These are phyloP conservation scores for Meleagris gallopavo DNA, from an alignment of 2,113 vertebrate species.

Conservation along the genomic window DNA sequence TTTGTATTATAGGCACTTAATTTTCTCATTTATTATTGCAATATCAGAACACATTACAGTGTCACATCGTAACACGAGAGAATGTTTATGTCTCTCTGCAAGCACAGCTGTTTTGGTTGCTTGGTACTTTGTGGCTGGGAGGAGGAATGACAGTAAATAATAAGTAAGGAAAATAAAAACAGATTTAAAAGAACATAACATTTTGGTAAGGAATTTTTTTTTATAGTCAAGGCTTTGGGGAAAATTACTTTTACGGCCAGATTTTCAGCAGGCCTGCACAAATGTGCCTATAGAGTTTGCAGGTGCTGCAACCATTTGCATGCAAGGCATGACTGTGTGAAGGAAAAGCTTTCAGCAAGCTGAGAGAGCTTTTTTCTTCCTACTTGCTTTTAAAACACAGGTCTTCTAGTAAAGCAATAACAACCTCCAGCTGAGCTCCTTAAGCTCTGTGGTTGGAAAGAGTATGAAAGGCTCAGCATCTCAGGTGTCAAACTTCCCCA, in stretches of 20 bases:
- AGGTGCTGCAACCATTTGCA: conserved; percentile 28
- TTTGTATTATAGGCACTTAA: background rate
- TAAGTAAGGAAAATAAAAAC: conserved; percentile 48
- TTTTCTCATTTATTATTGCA: conserved; percentile 34
- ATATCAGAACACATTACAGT: background rate
- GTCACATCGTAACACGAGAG: background rate
- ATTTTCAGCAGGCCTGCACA: conserved; percentile 27
- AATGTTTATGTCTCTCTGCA: conserved; percentile 8
- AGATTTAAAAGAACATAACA: conserved; percentile 28
- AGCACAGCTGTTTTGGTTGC: background rate
- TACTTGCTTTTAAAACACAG: conserved; percentile 24
- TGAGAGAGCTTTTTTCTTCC: conserved; percentile 12
- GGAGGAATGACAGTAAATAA: conserved; percentile 18
- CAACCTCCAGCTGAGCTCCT: conserved; percentile 38
- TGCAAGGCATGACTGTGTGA: background rate
- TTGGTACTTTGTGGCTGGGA: background rate
- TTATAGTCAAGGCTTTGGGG: conserved; percentile 32
- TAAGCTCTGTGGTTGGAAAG: background rate
- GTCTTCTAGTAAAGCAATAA: conserved; percentile 36
- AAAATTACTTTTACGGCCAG: conserved; percentile 43
- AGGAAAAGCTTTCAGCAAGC: conserved; percentile 32
- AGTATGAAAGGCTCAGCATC: background rate
- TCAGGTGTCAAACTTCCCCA: background rate
- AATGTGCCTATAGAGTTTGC: background rate
- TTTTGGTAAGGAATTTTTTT: conserved; percentile 45